Evolutionary conservation across 2,113 vertebrate genomes (phyloP), one percentile per base, ranked within the genome.

Genomic region (Catharus bicknelli): DNA sequence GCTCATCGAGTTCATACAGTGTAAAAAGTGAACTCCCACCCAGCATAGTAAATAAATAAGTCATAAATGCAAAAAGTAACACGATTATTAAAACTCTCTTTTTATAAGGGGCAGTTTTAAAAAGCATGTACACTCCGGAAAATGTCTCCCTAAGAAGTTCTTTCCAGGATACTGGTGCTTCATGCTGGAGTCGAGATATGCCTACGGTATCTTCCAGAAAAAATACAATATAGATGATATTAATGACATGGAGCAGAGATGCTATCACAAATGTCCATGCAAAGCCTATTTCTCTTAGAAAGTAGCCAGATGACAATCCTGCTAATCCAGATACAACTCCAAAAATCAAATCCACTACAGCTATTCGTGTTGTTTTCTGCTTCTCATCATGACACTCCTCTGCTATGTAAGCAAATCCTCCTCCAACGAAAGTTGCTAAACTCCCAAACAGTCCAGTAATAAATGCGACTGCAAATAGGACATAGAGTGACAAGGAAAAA

Each of bases 381-480:
- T 95, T 98, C 25, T 97, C 95, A 36, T 98, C 97, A 3, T 98
- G 95, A 43, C 98, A 98, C 36, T 98, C 87, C 38, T 99, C 99
- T 6, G 98, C 98, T 73, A 99, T 95, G 55, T 99, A 99, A 67
- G 99, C 98, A 80, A 99, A 99, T 83, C 98, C 98, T 68, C 98
- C 99, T 10, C 99, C 99, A 13, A 99, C 93, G 64, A 99, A 98
- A 9, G 99, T 98, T 25, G 98, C 98, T 8, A 97, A 55, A 16
- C 99, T 98, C 2, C 99, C 99, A 57, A 98, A 99, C 62, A 99
- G 87, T 16, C 99, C 98, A 57, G 95, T 97, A 75, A 98, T 8
- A 22, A 99, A 96, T 9, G 97, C 77, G 10, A 98, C 96, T 17
- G 84, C 97, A 16, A 99, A 98, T 9, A 99, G 94, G 79, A 99